Evolutionary conservation across 2,888 invertebrate species (phyloP).

Genomic region (Athetis lepigone): DNA sequence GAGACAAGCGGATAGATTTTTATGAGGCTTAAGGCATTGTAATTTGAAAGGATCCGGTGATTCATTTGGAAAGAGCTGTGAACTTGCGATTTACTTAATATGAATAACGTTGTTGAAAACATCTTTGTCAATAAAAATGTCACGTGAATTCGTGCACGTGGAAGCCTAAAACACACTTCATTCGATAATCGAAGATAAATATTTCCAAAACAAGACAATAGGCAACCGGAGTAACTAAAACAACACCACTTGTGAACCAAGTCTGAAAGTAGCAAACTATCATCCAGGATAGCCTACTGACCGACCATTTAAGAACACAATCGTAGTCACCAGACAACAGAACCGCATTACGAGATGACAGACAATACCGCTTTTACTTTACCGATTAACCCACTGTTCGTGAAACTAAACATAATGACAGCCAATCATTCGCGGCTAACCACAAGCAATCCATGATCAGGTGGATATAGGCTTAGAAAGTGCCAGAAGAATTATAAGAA

Average conservation of each 20-base stretch:
- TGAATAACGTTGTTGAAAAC: constrained; percentile 5
- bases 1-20: constrained; percentile 22
- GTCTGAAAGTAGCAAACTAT: constrained; percentile 1
- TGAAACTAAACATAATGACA: constrained; percentile 48
- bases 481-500: constrained; percentile 44
- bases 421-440: constrained; percentile 48
- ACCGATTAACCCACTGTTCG: constrained; percentile 58
- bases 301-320: constrained; percentile 10
- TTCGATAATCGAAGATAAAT: constrained; percentile 23
- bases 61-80: constrained; percentile 15
- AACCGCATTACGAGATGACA: constrained; percentile 20
- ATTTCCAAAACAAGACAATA: background rate
- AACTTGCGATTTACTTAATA: constrained; percentile 14
- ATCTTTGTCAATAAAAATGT: constrained; percentile 1
- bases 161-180: constrained; percentile 4
- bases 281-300: constrained; percentile 22
- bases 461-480: constrained; percentile 50
- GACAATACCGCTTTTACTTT: constrained; percentile 41
- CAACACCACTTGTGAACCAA: constrained; percentile 7
- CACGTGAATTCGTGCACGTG: constrained; percentile 1
- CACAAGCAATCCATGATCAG: constrained; percentile 46
- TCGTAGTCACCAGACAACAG: constrained; percentile 11
- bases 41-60: constrained; percentile 24
- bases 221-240: constrained; percentile 10
- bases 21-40: constrained; percentile 17